A percentile compares a stretch with the other conserved stretches of the same genome.
These are phyloP conservation scores for Lerema accius DNA, from an alignment of 1,140 invertebrate genomes.

Conservation along the genomic window DNA sequence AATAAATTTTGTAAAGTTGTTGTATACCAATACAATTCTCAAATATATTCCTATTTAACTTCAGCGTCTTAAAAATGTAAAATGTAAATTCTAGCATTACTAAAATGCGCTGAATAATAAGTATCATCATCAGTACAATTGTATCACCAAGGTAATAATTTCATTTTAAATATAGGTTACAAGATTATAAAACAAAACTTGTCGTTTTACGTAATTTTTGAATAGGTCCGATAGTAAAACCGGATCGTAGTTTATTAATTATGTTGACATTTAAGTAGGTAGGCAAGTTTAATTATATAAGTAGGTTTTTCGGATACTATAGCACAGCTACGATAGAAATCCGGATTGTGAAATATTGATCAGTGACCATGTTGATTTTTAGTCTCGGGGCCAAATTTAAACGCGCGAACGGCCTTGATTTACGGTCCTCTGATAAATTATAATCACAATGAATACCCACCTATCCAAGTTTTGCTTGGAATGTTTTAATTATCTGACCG, in stretches of 20 bases:
- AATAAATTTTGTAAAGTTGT: not conserved
- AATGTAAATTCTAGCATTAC: not conserved
- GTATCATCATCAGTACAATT: too few relatives aligned
- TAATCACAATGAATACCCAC: constrained; percentile 14
- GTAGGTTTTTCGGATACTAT: too few relatives aligned
- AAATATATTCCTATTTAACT: not conserved
- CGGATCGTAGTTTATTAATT: not conserved
- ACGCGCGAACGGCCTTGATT: constrained; percentile 34
- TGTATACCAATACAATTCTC: not conserved
- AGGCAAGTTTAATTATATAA: too few relatives aligned
- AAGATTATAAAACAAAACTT: too few relatives aligned
- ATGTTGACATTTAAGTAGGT: not conserved
- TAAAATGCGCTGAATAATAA: not conserved
- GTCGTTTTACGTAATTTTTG: not conserved
- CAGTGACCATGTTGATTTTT: constrained; percentile 2
- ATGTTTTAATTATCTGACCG: constrained; percentile 12
- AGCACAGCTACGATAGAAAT: too few relatives aligned
- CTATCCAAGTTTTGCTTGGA: constrained; percentile 13
- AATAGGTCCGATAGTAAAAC: not conserved
- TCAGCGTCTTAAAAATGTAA: not conserved
- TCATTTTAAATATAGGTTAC: too few relatives aligned
- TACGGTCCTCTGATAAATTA: constrained; percentile 27
- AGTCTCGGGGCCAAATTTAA: constrained; percentile 14
- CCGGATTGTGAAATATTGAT: too few relatives aligned
- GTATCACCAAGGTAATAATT: too few relatives aligned